Evolutionary conservation across 1,140 invertebrate genomes (phyloP).

Genomic region (Globodera rostochiensis): DNA sequence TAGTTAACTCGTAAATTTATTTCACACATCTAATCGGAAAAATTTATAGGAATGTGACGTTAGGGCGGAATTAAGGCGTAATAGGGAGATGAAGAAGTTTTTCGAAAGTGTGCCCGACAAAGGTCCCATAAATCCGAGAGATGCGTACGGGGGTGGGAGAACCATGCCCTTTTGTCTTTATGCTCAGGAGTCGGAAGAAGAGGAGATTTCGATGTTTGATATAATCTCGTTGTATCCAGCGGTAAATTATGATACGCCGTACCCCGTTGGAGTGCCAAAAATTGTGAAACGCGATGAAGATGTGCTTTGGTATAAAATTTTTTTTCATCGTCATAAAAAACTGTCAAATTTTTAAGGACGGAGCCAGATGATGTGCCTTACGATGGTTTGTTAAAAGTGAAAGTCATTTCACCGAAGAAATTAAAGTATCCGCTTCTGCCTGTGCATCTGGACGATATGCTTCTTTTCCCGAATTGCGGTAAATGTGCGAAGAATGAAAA

Average conservation of each 20-base stretch:
- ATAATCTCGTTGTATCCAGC: not conserved
- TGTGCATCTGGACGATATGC: not conserved
- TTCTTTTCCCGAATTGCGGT: not conserved
- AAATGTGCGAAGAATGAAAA: no score
- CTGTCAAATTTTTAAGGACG: not conserved
- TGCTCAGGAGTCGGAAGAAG: not conserved
- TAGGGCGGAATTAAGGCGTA: no score
- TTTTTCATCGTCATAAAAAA: not conserved
- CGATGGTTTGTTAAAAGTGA: not conserved
- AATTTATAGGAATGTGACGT: no score
- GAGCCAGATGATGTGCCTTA: not conserved
- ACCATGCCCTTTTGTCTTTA: constrained; percentile 1
- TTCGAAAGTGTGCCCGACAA: no score
- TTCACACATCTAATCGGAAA: no score
- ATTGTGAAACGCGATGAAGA: no score
- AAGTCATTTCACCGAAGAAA: constrained; percentile 2
- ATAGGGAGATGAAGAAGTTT: no score
- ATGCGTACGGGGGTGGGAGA: constrained; percentile 3
- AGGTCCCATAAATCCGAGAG: no score
- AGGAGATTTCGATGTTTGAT: not conserved
- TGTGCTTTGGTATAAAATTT: no score
- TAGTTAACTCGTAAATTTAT: no score
- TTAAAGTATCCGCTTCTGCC: not conserved
- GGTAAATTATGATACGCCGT: not conserved
- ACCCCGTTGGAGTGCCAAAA: not conserved